phyloP scores from a whole-genome alignment of 2,113 vertebrate species.

The Phycodurus eques region DNA sequence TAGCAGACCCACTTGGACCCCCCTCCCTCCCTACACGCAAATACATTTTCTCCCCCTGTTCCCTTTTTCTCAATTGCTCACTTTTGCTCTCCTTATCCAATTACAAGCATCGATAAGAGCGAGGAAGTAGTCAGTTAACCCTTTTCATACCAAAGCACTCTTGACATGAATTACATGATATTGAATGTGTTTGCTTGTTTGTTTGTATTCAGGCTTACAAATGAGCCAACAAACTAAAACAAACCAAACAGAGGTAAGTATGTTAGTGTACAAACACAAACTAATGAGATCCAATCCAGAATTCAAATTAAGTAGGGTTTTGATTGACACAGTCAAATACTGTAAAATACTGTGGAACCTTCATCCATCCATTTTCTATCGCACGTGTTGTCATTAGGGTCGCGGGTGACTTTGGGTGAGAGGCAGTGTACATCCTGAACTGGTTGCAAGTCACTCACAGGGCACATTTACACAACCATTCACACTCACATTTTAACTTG shows the following conservation, averaged over 20 bases:
- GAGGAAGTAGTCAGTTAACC: conserved; percentile 67
- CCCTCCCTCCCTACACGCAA: conserved; percentile 57
- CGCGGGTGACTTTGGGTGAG: no score
- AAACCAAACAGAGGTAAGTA: conserved; percentile 13
- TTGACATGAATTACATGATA: conserved; percentile 55
- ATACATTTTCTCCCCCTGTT: conserved; percentile 67
- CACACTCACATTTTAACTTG: no score
- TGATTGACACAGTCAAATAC: conserved; percentile 1
- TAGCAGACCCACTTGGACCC: conserved; percentile 70
- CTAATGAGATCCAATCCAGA: not conserved
- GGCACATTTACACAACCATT: no score
- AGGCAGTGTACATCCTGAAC: no score
- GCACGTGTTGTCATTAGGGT: not conserved
- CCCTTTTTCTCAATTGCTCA: conserved; percentile 52
- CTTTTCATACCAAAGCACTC: conserved; percentile 50
- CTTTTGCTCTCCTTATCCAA: conserved; percentile 67
- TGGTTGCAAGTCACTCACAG: no score
- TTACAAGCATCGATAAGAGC: conserved; percentile 67
- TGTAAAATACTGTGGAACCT: not conserved
- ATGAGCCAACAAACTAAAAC: conserved; percentile 42
- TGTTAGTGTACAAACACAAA: not conserved
- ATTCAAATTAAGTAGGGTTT: not conserved
- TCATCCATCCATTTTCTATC: not conserved
- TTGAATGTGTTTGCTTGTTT: conserved; percentile 47
- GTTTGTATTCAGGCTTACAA: conserved; percentile 27